Percentiles rank a stretch among this genome's conserved stretches.
Evolutionary conservation across 1,140 invertebrate genomes (phyloP).

Genomic region (Gryllus bimaculatus): DNA sequence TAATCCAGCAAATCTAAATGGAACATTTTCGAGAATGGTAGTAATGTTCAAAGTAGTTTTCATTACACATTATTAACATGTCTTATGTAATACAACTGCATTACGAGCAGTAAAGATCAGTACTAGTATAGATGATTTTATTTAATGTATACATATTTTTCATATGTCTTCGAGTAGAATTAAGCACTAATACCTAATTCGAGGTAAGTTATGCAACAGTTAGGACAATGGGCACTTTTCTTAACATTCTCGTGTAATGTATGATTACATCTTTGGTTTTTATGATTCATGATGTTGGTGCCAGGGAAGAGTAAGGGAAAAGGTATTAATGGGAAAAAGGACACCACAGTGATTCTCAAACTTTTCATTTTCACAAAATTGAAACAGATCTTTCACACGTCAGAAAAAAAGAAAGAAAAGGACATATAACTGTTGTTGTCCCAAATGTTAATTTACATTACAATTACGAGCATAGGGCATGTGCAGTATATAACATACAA

Average conservation of each 20-base stretch:
- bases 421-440: too few species aligned
- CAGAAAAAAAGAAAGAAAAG: too few species aligned
- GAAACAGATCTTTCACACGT: too few species aligned
- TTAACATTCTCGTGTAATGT: neutral
- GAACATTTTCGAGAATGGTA: neutral
- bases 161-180: neutral
- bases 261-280: neutral
- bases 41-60: neutral
- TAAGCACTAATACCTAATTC: neutral
- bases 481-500: too few species aligned
- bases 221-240: neutral
- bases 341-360: neutral
- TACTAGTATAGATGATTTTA: neutral
- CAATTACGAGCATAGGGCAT: too few species aligned
- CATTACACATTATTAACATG: neutral
- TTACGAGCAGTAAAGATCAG: neutral
- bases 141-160: neutral
- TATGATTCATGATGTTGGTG: neutral
- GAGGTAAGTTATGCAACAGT: neutral
- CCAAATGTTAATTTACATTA: too few species aligned
- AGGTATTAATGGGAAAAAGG: neutral
- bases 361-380: neutral
- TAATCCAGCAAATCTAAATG: neutral
- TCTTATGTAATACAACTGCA: slow-evolving; percentile 1
- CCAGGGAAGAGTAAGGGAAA: neutral